Base-by-base conservation (phyloP, 2,888 invertebrate genomes). In the Chaetogeoica ovagalla region DNA sequence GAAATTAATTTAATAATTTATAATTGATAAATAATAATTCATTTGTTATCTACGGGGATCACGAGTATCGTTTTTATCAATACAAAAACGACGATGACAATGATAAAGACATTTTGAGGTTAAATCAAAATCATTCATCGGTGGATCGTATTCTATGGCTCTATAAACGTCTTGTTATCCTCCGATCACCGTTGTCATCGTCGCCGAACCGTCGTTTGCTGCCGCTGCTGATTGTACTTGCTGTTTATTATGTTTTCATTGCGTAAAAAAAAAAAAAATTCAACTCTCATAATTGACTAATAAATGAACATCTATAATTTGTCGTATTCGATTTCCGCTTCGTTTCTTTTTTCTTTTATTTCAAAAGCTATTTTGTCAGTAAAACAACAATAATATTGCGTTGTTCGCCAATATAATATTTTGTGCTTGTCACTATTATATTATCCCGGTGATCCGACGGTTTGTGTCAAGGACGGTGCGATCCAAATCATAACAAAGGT, bases 401-500 rank as follows among this genome's bases (percentile, higher is more conserved):
- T 59, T 59, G n/a, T 59, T 66, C 21, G 13, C 48, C 21, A 8
- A 60, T 68, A 0, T 30, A 30, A 60, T 52, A 77, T 69, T 69
- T 62, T 19, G 23, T 37, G 62, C 60, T 77, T 55, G 62, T 69
- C 52, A 69, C 37, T 55, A 15, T 1, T 48, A 55, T n/a, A 21
- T 74, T 37, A 55, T 15, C 65, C 60, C 30, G 15, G 70, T 63
- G 79, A 79, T 79, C 62, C 52, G 15, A 55, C 71, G 43, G 71
- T 65, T 79, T 55, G 15, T 71, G 63, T 79, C 79, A 70, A 79
- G 70, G 79, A 79, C 70, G 79, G 71, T 63, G 63, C 63, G 65
- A 70, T 79, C 79, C 79, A 39, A 65, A 79, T 63, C 52, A 76
- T n/a, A 75, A 79, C 77, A 79, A 79, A 79, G 79, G 79, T 79